These are phyloP conservation scores for Dromaius novaehollandiae DNA, from an alignment of 2,113 vertebrate genomes.

Conservation along the genomic window DNA sequence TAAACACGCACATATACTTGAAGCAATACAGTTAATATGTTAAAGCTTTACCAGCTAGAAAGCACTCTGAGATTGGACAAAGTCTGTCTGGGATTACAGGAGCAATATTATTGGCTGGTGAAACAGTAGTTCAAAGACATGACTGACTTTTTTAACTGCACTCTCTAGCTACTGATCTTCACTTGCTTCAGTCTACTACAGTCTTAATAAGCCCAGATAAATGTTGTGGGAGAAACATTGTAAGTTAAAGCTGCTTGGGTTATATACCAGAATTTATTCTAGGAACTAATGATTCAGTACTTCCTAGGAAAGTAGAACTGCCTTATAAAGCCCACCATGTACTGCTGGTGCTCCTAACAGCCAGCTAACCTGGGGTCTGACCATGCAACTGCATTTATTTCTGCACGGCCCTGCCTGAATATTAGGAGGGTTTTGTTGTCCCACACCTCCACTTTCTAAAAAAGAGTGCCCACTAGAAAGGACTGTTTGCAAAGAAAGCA, in stretches of 20 bases:
- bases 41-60: not conserved
- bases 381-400: not conserved
- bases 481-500: not conserved
- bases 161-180: not conserved
- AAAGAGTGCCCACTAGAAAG: not conserved
- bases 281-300: not conserved
- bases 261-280: not conserved
- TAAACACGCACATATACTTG: constrained; percentile 22
- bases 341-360: not conserved
- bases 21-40: not conserved
- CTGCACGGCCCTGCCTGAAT: not conserved
- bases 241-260: not conserved
- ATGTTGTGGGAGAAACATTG: not conserved
- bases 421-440: not conserved
- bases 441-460: not conserved
- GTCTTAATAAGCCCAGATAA: not conserved
- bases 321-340: not conserved
- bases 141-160: not conserved
- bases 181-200: not conserved
- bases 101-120: not conserved
- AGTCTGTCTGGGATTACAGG: not conserved
- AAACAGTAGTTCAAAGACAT: constrained; percentile 11
- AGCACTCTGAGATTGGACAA: not conserved
- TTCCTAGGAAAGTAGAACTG: not conserved
- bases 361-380: not conserved